These are phyloP conservation scores for Styela clava DNA, from an alignment of 23 tunicate species.

Conservation along the genomic window DNA sequence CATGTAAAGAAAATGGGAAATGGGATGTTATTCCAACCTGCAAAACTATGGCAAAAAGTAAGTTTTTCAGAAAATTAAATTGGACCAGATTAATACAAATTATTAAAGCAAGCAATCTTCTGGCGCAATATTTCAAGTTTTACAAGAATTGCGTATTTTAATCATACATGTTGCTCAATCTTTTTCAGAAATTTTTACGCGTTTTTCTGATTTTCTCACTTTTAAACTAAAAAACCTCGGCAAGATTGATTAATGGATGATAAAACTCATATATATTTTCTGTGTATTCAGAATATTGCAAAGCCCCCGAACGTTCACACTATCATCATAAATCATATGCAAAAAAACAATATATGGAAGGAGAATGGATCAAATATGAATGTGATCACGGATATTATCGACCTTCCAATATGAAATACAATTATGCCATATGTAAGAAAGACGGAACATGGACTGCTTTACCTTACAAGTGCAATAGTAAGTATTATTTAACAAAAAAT, in stretches of 20 bases:
- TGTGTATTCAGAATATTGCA: conserved; percentile 14
- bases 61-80: neutral
- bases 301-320: neutral
- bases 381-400: conserved; percentile 19
- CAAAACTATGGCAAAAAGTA: conserved; percentile 8
- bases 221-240: neutral
- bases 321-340: conserved; percentile 7
- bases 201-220: neutral
- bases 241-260: too few species aligned
- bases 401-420: conserved; percentile 4
- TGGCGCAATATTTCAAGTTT: neutral
- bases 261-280: too few species aligned
- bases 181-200: neutral
- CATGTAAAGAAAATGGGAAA: neutral
- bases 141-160: neutral
- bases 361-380: conserved; percentile 24
- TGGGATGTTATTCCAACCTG: conserved; percentile 8
- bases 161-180: neutral
- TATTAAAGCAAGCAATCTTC: too few species aligned
- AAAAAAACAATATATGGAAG: conserved; percentile 12
- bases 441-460: conserved; percentile 3
- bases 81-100: too few species aligned
- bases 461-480: conserved; percentile 29
- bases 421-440: conserved; percentile 16
- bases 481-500: neutral